Evolutionary conservation across 2,888 invertebrate genomes (phyloP), one percentile per base, ranked within the genome.

Genomic region (Macropis europaea): DNA sequence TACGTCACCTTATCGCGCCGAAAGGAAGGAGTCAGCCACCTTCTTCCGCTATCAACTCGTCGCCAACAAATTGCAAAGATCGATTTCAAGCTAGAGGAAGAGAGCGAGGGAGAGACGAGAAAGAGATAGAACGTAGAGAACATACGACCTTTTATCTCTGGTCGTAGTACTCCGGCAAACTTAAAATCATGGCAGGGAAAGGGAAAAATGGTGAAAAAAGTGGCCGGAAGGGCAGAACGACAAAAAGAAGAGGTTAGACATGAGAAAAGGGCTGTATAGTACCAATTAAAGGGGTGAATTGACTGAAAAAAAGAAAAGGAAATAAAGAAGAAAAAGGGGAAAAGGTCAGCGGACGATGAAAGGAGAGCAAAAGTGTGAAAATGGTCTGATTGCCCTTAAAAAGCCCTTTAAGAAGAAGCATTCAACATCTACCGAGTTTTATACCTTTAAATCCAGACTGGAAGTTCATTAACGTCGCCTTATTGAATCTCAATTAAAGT

Each of bases 401-500:
- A n/a, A n/a, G n/a, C n/a, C n/a, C n/a, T n/a, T n/a, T n/a, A n/a
- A n/a, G 71, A 74, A 74, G 71, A 71, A 62, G 63, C 74, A 67
- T 57, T 42, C 59, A 57, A 28, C 36, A 28, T 63, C 52, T 40
- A 53, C 32, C 47, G 60, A 69, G 30, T 75, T 75, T 75, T 74
- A 76, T 76, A n/a, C n/a, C n/a, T n/a, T n/a, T 74, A 74, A 76
- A 76, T 66, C 63, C 42, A 4, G 36, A 28, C 40, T 24, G 45
- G 30, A 42, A 66, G 73, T 76, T 73, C 69, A 45, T 74, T 74
- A 68, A 68, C 61, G 63, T 43, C 40, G n/a, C n/a, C n/a, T n/a
- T n/a, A n/a, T n/a, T n/a, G n/a, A n/a, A n/a, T n/a, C n/a, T n/a
- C n/a, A n/a, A n/a, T n/a, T n/a, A n/a, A n/a, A n/a, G n/a, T n/a